Percentiles rank a stretch among this genome's conserved stretches.
These are phyloP conservation scores for Standfussiana lucernea DNA, from an alignment of 2,888 invertebrate species.

Conservation along the genomic window DNA sequence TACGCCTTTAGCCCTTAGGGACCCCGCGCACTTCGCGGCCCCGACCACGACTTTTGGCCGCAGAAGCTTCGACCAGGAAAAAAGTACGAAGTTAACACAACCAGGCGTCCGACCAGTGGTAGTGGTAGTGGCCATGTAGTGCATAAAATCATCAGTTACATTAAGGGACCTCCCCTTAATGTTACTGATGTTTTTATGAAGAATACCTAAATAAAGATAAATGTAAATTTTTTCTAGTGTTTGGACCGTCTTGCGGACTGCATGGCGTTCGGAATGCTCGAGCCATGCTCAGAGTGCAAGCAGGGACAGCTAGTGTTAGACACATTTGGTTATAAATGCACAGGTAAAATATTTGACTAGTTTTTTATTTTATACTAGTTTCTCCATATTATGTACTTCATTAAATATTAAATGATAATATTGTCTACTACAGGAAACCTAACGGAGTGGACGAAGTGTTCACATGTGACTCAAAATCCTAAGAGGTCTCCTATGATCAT, in stretches of 20 bases:
- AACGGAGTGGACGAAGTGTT: constrained; percentile 97
- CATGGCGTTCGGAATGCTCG: constrained; percentile 96
- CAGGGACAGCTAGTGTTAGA: constrained; percentile 93
- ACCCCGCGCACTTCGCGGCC: too few relatives aligned
- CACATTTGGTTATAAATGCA: constrained; percentile 96
- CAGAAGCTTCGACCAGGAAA: too few relatives aligned
- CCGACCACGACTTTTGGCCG: too few relatives aligned
- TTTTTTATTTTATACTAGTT: not conserved
- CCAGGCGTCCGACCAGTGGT: too few relatives aligned
- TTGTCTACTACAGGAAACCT: constrained; percentile 87
- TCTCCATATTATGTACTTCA: not conserved
- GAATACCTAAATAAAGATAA: not conserved
- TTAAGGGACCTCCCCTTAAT: too few relatives aligned
- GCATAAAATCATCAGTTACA: too few relatives aligned
- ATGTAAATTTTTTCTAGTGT: constrained; percentile 88
- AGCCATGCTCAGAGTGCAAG: constrained; percentile 95
- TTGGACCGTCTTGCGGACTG: constrained; percentile 95
- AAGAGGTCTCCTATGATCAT: constrained; percentile 93
- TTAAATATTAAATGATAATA: not conserved
- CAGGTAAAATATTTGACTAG: constrained; percentile 86
- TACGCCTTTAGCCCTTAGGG: too few relatives aligned
- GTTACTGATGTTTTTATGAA: not conserved
- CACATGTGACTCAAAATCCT: constrained; percentile 93
- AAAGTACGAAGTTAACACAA: too few relatives aligned
- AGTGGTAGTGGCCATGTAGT: not conserved